Evolutionary conservation across 1,140 invertebrate genomes (phyloP).

Genomic region (Drosophila burlai): DNA sequence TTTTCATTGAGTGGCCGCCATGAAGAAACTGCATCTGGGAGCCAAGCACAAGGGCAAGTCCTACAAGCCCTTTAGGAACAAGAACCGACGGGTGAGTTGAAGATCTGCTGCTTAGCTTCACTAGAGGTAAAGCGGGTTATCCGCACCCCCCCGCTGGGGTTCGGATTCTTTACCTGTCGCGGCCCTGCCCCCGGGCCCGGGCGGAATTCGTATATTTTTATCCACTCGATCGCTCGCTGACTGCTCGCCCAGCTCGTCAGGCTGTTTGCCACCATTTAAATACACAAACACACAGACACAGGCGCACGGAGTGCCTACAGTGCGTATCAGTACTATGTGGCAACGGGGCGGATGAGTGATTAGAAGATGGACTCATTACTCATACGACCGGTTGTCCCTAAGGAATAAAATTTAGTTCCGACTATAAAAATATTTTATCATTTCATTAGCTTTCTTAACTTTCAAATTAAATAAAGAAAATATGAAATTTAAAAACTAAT

Average conservation of each 20-base stretch:
- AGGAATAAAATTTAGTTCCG: too few relatives aligned
- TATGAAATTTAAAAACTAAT: not conserved
- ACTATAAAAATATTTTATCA: not conserved
- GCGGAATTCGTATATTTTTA: slow-evolving; percentile 76
- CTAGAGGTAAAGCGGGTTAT: not conserved
- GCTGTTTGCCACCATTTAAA: slow-evolving; percentile 40
- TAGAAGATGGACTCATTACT: not conserved
- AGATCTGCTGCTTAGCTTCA: not conserved
- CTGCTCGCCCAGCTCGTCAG: slow-evolving; percentile 58
- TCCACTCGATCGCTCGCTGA: slow-evolving; percentile 68
- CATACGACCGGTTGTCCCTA: not conserved
- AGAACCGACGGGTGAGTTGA: slow-evolving; percentile 74
- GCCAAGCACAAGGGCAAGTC: slow-evolving; percentile 72
- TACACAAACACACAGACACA: slow-evolving; percentile 12
- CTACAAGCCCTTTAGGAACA: slow-evolving; percentile 78
- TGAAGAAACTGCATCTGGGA: slow-evolving; percentile 80
- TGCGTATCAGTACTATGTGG: slow-evolving; percentile 5
- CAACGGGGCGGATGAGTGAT: slow-evolving; percentile 34
- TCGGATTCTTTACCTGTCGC: not conserved
- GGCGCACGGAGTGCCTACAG: slow-evolving; percentile 25
- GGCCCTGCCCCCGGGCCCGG: slow-evolving; percentile 52
- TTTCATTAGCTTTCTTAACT: not conserved
- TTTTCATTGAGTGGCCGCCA: slow-evolving; percentile 27
- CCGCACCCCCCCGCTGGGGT: too few relatives aligned
- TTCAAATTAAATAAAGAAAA: not conserved